Conservation (phyloP, 2,113 vertebrate species). For the Carassius auratus region DNA sequence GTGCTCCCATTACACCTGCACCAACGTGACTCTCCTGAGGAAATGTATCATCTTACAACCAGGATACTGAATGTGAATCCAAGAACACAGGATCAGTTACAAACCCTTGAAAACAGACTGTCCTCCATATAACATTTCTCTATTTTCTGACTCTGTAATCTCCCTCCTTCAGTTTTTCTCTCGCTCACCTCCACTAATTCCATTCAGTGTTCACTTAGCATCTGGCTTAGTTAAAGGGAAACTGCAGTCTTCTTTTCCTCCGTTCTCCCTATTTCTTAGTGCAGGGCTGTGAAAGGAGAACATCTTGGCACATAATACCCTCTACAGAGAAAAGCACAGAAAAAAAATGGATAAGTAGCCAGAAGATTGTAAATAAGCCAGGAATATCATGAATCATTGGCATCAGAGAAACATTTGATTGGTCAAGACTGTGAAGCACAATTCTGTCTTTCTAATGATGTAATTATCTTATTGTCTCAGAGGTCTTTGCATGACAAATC, state of each 20-base stretch:
- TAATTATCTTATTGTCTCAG: not conserved
- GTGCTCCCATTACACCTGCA: slow-evolving; percentile 8
- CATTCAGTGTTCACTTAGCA: not conserved
- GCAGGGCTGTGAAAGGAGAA: slow-evolving; percentile 6
- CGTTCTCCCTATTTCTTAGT: slow-evolving; percentile 27
- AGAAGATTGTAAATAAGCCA: slow-evolving; percentile 18
- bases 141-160: slow-evolving; percentile 29
- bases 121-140: slow-evolving; percentile 30
- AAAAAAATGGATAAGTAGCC: not conserved
- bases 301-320: slow-evolving; percentile 1
- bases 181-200: not conserved
- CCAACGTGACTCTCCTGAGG: slow-evolving; percentile 27
- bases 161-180: slow-evolving; percentile 19
- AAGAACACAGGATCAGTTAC: slow-evolving; percentile 49
- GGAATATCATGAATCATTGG: slow-evolving; percentile 19
- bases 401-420: not conserved
- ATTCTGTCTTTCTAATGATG: not conserved
- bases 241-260: slow-evolving; percentile 13
- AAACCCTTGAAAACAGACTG: slow-evolving; percentile 36
- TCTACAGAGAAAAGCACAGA: slow-evolving; percentile 3
- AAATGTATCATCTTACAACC: slow-evolving; percentile 39
- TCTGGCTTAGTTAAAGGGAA: slow-evolving; percentile 20
- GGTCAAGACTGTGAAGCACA: not conserved
- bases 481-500: slow-evolving; percentile 12
- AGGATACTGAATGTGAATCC: slow-evolving; percentile 32